Evolutionary conservation across 53 echinoderm and acorn worm genomes (phyloP).

Genomic region (Holothuria leucospilota): DNA sequence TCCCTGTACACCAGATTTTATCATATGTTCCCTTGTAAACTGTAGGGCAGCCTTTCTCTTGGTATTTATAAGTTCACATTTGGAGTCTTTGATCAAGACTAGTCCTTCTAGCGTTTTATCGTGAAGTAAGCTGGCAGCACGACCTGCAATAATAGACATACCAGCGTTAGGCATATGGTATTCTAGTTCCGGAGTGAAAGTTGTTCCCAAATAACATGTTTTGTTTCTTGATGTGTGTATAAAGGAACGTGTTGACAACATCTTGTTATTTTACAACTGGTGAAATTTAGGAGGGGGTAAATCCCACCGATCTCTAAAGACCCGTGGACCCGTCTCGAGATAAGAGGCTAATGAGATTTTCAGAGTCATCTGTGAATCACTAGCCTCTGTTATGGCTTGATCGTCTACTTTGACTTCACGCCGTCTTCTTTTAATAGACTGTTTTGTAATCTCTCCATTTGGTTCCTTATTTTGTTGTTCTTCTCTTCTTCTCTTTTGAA

Average conservation of each 20-base stretch:
- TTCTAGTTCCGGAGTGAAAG: background rate
- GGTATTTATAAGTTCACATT: background rate
- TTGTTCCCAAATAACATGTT: background rate
- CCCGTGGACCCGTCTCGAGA: too few relatives aligned
- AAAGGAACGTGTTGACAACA: background rate
- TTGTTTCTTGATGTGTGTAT: background rate
- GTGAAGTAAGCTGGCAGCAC: background rate
- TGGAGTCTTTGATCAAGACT: background rate
- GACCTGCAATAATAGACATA: background rate
- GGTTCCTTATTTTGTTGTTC: too few relatives aligned
- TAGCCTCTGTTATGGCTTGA: too few relatives aligned
- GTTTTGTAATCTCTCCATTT: too few relatives aligned
- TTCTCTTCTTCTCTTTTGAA: background rate
- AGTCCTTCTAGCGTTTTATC: background rate
- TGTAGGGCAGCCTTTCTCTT: background rate
- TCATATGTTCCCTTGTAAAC: background rate
- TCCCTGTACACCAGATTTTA: background rate
- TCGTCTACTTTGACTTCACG: too few relatives aligned
- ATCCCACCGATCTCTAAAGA: too few relatives aligned
- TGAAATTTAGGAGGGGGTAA: too few relatives aligned
- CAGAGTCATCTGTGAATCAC: too few relatives aligned
- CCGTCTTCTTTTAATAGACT: too few relatives aligned
- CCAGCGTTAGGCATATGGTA: background rate
- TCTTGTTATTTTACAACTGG: background rate
- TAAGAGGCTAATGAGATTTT: too few relatives aligned